Conservation (phyloP, 2,797 vertebrate genomes). For the Brachyalestes nurse region DNA sequence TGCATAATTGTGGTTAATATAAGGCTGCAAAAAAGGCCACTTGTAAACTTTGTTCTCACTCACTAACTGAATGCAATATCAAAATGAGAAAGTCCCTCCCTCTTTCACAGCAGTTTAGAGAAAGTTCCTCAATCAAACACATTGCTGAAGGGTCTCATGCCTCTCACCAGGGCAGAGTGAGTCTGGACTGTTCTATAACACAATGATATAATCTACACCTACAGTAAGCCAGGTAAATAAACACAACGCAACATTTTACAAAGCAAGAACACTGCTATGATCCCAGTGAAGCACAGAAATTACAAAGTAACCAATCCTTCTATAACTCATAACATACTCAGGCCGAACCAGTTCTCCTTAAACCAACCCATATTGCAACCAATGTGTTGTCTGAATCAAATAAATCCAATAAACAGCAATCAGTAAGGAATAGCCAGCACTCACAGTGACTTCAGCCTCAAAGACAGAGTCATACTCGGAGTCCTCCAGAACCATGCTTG, state of each 20-base stretch:
- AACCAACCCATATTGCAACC: background rate
- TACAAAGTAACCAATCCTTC: background rate
- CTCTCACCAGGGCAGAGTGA: background rate
- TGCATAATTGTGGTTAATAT: background rate
- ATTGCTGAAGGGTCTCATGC: background rate
- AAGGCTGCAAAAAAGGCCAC: background rate
- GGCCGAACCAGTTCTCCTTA: background rate
- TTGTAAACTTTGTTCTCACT: background rate
- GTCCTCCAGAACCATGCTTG: conserved; percentile 76
- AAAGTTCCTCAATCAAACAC: background rate
- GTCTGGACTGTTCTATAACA: background rate
- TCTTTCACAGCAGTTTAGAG: background rate
- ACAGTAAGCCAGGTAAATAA: background rate
- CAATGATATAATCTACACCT: background rate
- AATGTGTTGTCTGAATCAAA: background rate
- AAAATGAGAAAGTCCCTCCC: conserved; percentile 3
- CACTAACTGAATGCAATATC: background rate
- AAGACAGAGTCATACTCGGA: conserved; percentile 71
- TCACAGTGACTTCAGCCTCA: conserved; percentile 72
- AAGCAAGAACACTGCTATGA: background rate
- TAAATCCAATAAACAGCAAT: background rate
- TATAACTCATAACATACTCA: too few relatives aligned
- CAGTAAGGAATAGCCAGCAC: conserved; percentile 58
- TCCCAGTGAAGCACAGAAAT: background rate
- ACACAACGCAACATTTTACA: background rate